Evolutionary conservation across 2,888 invertebrate species (phyloP).

Genomic region (Ennomos fuscantarius): DNA sequence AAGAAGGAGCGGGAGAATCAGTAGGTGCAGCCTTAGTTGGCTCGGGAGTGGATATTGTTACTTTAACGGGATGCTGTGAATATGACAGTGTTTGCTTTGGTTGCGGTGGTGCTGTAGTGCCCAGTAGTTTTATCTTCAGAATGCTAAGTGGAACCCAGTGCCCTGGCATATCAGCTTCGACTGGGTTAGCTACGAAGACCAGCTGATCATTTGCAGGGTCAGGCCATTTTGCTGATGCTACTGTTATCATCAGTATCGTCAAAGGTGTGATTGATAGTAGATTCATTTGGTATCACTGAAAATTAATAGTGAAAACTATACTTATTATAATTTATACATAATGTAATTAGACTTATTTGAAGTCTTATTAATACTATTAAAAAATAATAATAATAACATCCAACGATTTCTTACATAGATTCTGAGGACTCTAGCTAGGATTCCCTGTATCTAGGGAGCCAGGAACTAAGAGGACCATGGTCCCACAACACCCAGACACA

Average conservation of each 20-base stretch:
- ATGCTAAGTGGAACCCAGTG: slow-evolving; percentile 68
- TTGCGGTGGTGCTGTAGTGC: slow-evolving; percentile 23
- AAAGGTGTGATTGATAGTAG: slow-evolving; percentile 26
- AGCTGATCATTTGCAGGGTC: slow-evolving; percentile 40
- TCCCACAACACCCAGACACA: too few relatives aligned
- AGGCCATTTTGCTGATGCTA: slow-evolving; percentile 38
- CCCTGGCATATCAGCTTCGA: slow-evolving; percentile 65
- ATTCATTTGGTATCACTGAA: slow-evolving; percentile 43
- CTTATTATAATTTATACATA: too few relatives aligned
- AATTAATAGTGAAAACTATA: slow-evolving; percentile 5
- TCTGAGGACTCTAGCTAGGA: too few relatives aligned
- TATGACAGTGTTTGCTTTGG: slow-evolving; percentile 25
- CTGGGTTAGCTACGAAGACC: slow-evolving; percentile 63
- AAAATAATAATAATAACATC: too few relatives aligned
- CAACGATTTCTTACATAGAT: too few relatives aligned
- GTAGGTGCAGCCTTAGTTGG: not conserved
- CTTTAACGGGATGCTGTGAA: not conserved
- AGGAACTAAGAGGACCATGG: too few relatives aligned
- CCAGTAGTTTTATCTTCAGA: slow-evolving; percentile 54
- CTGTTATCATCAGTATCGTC: slow-evolving; percentile 22
- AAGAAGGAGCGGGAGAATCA: not conserved
- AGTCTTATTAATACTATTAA: too few relatives aligned
- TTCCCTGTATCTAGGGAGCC: too few relatives aligned
- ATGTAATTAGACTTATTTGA: too few relatives aligned
- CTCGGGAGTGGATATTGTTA: slow-evolving; percentile 21